A percentile compares a stretch with the other conserved stretches of the same genome.
phyloP scores from a whole-genome alignment of 1,140 invertebrate genomes.

The Teleopsis dalmanni region DNA sequence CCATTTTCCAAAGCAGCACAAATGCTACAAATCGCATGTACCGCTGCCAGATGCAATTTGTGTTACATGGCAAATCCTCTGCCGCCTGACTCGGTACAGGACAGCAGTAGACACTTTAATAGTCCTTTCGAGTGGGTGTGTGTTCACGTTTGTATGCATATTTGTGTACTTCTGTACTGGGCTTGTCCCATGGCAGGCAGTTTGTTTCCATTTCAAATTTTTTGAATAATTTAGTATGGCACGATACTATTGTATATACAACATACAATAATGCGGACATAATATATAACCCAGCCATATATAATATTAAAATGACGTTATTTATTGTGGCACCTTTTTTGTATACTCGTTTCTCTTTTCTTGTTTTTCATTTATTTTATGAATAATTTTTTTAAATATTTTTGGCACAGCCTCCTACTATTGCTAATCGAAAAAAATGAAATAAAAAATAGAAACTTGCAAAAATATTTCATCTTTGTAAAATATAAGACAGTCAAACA shows the following conservation, averaged over 20 bases:
- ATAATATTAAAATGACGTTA: constrained; percentile 11
- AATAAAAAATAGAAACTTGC: too few relatives aligned
- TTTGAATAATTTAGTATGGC: constrained; percentile 12
- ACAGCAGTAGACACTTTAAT: not conserved
- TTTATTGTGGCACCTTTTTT: constrained; percentile 13
- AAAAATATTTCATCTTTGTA: too few relatives aligned
- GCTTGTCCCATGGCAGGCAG: too few relatives aligned
- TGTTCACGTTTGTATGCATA: not conserved
- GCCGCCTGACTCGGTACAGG: not conserved
- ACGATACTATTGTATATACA: not conserved
- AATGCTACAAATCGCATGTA: constrained; percentile 8
- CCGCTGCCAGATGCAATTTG: constrained; percentile 3
- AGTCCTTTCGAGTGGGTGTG: not conserved
- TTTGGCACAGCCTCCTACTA: too few relatives aligned
- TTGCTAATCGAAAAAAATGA: too few relatives aligned
- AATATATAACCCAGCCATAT: not conserved
- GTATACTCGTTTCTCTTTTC: too few relatives aligned
- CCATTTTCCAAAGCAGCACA: constrained; percentile 1
- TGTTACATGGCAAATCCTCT: constrained; percentile 1
- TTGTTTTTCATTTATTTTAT: too few relatives aligned
- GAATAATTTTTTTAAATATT: too few relatives aligned
- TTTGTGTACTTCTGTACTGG: too few relatives aligned
- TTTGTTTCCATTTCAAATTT: constrained; percentile 11
- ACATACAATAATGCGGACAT: not conserved
- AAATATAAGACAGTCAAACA: too few relatives aligned